Conservation (phyloP, 2,797 vertebrate genomes). For the Onychomys arenicola region DNA sequence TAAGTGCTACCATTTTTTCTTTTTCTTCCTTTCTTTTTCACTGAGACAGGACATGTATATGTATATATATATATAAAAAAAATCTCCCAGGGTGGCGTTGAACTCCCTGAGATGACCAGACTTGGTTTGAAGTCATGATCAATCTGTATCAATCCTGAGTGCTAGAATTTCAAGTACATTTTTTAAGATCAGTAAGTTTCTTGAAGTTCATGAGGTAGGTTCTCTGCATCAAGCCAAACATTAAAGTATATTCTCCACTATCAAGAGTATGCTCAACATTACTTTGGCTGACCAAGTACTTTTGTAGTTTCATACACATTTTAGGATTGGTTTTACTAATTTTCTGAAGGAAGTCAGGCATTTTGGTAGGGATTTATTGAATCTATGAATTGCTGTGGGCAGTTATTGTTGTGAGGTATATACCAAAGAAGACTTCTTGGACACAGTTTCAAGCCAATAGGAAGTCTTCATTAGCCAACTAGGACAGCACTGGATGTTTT, state of each 20-base stretch:
- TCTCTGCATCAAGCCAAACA: neutral
- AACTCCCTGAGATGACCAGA: neutral
- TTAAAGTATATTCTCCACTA: neutral
- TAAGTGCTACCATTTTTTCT: neutral
- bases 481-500: neutral
- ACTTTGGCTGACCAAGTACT: neutral
- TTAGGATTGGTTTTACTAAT: neutral
- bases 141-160: neutral
- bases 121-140: neutral
- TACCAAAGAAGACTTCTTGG: neutral
- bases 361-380: neutral
- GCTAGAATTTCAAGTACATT: neutral
- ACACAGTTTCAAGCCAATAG: neutral
- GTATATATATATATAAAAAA: neutral
- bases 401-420: neutral
- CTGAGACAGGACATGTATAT: neutral
- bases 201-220: neutral
- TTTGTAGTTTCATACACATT: neutral
- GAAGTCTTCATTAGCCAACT: neutral
- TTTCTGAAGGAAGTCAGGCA: neutral
- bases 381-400: neutral
- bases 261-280: neutral
- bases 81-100: neutral
- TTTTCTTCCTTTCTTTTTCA: neutral
- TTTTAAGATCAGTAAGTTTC: neutral